A percentile compares a stretch with the other conserved stretches of the same genome.
Evolutionary conservation across 2,113 vertebrate species (phyloP).

Genomic region (Pteronura brasiliensis): DNA sequence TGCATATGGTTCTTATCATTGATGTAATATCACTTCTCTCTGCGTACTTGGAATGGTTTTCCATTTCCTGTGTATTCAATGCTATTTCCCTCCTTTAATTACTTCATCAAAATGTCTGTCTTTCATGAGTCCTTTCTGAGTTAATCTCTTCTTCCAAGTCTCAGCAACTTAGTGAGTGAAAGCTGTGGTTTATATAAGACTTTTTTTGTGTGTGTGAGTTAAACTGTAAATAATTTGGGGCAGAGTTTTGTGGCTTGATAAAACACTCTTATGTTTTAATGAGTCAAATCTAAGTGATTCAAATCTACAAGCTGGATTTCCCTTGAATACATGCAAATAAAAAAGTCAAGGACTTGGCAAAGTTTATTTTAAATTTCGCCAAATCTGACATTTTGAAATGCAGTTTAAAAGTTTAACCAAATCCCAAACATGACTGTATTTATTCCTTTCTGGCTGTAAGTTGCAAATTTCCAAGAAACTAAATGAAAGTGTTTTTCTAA

Average conservation of each 20-base stretch:
- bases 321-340: constrained; percentile 52
- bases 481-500: constrained; percentile 22
- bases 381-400: constrained; percentile 61
- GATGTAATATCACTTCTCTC: constrained; percentile 12
- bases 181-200: constrained; percentile 48
- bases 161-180: constrained; percentile 52
- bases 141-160: constrained; percentile 56
- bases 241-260: constrained; percentile 48
- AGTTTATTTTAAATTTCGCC: constrained; percentile 63
- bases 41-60: constrained; percentile 30
- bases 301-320: constrained; percentile 62
- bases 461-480: constrained; percentile 21
- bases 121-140: constrained; percentile 54
- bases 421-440: neutral
- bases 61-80: constrained; percentile 40
- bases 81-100: constrained; percentile 43
- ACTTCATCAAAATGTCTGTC: constrained; percentile 48
- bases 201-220: constrained; percentile 17
- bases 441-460: constrained; percentile 16
- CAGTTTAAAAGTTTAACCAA: constrained; percentile 54
- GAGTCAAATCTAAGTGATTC: constrained; percentile 65
- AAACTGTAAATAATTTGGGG: constrained; percentile 56
- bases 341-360: constrained; percentile 60
- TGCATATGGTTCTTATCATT: constrained; percentile 26
- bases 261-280: constrained; percentile 70